phyloP scores from a whole-genome alignment of 1,140 invertebrate species.

The Adoxophyes honmai region DNA sequence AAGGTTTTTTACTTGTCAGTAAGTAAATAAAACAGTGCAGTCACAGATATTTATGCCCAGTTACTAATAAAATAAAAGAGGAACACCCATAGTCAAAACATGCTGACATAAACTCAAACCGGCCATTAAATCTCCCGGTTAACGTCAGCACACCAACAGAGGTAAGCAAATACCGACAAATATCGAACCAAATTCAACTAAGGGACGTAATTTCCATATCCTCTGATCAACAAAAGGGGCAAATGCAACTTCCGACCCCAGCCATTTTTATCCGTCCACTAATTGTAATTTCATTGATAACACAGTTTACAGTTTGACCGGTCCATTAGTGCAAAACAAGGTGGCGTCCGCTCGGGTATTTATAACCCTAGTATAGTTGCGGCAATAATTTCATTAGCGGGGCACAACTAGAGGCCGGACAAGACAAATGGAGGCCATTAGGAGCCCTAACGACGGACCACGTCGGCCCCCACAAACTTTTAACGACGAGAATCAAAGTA shows the following conservation, averaged over 20 bases:
- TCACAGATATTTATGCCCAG: no score
- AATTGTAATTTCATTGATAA: constrained; percentile 78
- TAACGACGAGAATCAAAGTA: constrained; percentile 76
- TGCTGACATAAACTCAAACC: no score
- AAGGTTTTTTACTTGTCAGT: no score
- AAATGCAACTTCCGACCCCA: constrained; percentile 57
- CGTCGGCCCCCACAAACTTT: constrained; percentile 70
- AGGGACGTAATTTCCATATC: constrained; percentile 21
- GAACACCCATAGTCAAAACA: no score
- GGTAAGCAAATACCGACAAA: not conserved
- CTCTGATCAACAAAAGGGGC: constrained; percentile 32
- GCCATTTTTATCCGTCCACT: constrained; percentile 66
- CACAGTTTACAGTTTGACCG: constrained; percentile 76
- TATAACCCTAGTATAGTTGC: constrained; percentile 76
- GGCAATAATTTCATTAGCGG: constrained; percentile 77
- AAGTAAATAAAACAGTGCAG: no score
- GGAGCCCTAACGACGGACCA: constrained; percentile 70
- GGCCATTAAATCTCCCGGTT: no score
- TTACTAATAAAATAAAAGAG: no score
- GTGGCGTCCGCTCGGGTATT: constrained; percentile 72
- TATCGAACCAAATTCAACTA: constrained; percentile 8
- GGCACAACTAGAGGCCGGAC: constrained; percentile 73
- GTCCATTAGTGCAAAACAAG: constrained; percentile 75
- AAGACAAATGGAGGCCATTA: constrained; percentile 75
- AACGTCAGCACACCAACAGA: not conserved